A percentile compares a stretch with the other conserved stretches of the same genome.
Evolutionary conservation across 2,113 vertebrate genomes (phyloP).

Genomic region (Pachycephala philippinensis): DNA sequence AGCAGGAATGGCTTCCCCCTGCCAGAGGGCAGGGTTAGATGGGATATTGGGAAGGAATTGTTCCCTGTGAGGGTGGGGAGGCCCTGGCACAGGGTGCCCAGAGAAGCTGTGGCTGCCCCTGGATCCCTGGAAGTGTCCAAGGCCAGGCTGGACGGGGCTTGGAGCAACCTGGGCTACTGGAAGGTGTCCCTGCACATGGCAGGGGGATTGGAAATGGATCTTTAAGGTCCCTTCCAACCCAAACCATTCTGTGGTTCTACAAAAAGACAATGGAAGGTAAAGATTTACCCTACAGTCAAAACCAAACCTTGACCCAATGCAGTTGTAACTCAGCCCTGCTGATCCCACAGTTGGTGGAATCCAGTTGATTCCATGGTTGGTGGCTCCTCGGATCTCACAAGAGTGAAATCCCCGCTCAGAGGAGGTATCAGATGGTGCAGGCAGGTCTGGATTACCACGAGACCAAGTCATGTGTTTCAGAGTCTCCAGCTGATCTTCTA

Average conservation of each 20-base stretch:
- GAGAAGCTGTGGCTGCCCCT: background rate
- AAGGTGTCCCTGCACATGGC: background rate
- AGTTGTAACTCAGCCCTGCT: background rate
- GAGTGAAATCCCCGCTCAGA: background rate
- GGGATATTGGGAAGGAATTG: rapidly evolving
- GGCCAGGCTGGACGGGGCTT: rapidly evolving
- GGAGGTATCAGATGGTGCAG: background rate
- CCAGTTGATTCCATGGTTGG: rapidly evolving
- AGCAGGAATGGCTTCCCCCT: background rate
- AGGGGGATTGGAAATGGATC: background rate
- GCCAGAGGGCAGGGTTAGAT: rapidly evolving
- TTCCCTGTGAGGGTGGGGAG: rapidly evolving
- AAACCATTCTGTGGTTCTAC: background rate
- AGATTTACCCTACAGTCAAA: background rate
- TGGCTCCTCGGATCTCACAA: background rate
- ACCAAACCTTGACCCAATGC: background rate
- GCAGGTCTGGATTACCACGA: background rate
- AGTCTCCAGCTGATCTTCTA: background rate
- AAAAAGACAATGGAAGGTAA: background rate
- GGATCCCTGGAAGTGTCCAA: background rate
- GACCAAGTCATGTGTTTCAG: background rate
- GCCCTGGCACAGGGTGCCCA: background rate
- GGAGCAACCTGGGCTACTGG: rapidly evolving
- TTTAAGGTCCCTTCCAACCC: background rate
- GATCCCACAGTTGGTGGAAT: background rate